Evolutionary conservation across 2,113 vertebrate genomes (phyloP).

Genomic region (Ranitomeya imitator): DNA sequence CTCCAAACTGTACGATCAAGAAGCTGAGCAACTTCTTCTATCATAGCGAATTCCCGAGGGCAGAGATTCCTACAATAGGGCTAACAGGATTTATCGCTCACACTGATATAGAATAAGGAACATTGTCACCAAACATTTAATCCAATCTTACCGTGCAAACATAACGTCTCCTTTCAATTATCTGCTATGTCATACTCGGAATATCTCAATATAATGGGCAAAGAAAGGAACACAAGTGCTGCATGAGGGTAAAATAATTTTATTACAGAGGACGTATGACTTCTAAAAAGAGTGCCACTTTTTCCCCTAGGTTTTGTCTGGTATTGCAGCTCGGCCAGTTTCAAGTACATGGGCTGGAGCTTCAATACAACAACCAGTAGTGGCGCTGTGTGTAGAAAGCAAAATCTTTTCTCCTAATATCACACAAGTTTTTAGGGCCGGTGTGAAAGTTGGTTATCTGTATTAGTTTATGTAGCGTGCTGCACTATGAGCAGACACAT

Average conservation of each 20-base stretch:
- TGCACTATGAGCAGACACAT: not conserved
- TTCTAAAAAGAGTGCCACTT: not conserved
- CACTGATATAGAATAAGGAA: not conserved
- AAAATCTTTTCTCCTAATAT: not conserved
- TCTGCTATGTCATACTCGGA: not conserved
- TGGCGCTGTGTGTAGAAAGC: not conserved
- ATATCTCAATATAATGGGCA: not conserved
- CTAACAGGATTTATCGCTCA: not conserved
- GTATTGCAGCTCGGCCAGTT: not conserved
- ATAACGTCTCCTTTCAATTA: not conserved
- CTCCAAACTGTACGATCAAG: not conserved
- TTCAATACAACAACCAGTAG: not conserved
- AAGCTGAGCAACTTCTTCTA: not conserved
- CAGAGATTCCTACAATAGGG: not conserved
- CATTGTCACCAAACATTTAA: constrained; percentile 15
- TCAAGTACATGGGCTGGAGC: not conserved
- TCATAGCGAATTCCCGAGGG: not conserved
- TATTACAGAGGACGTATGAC: not conserved
- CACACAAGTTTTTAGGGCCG: not conserved
- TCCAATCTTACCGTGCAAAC: not conserved
- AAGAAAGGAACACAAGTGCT: not conserved
- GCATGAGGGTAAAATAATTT: not conserved
- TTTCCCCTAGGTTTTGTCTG: not conserved
- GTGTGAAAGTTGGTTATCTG: not conserved
- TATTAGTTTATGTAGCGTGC: not conserved